Evolutionary conservation across 2,797 vertebrate genomes (phyloP).

Genomic region (Heterohyrax brucei): DNA sequence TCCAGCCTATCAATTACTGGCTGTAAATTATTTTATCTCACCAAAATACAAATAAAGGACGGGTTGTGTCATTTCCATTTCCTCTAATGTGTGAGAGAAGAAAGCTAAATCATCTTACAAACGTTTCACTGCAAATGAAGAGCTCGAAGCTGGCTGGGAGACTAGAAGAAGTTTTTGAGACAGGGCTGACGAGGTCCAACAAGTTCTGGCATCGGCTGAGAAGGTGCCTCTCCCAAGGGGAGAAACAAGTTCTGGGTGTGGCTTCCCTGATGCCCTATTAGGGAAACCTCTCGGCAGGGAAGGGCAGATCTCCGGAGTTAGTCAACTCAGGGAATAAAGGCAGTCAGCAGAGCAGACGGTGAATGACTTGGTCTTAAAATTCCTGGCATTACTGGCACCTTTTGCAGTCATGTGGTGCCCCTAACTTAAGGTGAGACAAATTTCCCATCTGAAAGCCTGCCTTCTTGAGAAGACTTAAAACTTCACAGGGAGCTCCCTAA

Average conservation of each 20-base stretch:
- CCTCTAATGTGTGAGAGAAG: not conserved
- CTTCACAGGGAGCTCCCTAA: not conserved
- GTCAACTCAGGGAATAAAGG: not conserved
- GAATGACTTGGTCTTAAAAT: not conserved
- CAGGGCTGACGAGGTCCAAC: slow-evolving; percentile 47
- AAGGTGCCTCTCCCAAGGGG: not conserved
- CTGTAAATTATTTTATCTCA: not conserved
- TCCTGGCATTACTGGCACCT: not conserved
- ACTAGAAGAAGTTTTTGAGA: not conserved
- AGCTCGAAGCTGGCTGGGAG: not conserved
- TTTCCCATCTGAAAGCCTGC: not conserved
- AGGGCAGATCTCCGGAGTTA: slow-evolving; percentile 25
- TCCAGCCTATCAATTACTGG: too few species aligned
- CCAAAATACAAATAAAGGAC: not conserved
- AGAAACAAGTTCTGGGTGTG: slow-evolving; percentile 76
- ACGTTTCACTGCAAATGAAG: not conserved
- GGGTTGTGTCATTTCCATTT: not conserved
- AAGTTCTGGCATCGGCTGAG: slow-evolving; percentile 38
- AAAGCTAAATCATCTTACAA: not conserved
- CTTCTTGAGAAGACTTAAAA: not conserved
- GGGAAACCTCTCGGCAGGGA: slow-evolving; percentile 37
- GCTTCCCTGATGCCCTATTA: not conserved
- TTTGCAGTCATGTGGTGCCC: not conserved
- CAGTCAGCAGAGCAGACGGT: not conserved
- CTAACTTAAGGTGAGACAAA: not conserved